Conservation (phyloP, 2,888 invertebrate genomes). For the Mermis nigrescens region DNA sequence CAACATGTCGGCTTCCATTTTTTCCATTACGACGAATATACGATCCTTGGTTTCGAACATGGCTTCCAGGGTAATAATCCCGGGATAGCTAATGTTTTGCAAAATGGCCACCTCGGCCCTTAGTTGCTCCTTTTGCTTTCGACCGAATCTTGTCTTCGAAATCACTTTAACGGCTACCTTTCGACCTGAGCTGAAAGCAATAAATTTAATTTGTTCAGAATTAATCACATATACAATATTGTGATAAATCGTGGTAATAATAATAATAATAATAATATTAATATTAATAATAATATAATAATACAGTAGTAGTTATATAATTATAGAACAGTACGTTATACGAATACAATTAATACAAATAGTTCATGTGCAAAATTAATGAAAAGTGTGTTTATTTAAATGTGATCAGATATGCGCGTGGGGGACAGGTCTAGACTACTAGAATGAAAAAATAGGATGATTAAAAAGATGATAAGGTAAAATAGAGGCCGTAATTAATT, state of each 20-base stretch:
- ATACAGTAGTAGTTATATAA: too few relatives aligned
- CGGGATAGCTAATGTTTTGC: conserved; percentile 34
- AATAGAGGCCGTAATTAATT: too few relatives aligned
- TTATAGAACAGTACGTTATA: too few relatives aligned
- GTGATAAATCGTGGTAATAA: neutral
- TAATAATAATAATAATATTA: neutral
- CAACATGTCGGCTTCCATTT: conserved; percentile 91
- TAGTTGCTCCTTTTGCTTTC: conserved; percentile 26
- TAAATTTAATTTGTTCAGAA: neutral
- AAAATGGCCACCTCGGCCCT: conserved; percentile 24
- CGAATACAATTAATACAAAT: too few relatives aligned
- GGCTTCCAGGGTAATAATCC: conserved; percentile 67
- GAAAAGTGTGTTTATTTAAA: too few relatives aligned
- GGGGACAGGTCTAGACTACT: too few relatives aligned
- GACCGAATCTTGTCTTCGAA: conserved; percentile 28
- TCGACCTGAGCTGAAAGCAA: conserved; percentile 17
- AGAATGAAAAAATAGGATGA: too few relatives aligned
- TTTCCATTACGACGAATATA: conserved; percentile 99
- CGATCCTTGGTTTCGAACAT: conserved; percentile 97
- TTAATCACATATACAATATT: neutral
- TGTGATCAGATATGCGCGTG: too few relatives aligned
- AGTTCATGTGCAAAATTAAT: too few relatives aligned
- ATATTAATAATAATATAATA: neutral
- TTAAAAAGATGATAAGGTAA: too few relatives aligned
- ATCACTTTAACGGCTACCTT: conserved; percentile 31